Base-by-base conservation (phyloP, 2,888 invertebrate genomes). In the Hirtodrosophila histrioides region DNA sequence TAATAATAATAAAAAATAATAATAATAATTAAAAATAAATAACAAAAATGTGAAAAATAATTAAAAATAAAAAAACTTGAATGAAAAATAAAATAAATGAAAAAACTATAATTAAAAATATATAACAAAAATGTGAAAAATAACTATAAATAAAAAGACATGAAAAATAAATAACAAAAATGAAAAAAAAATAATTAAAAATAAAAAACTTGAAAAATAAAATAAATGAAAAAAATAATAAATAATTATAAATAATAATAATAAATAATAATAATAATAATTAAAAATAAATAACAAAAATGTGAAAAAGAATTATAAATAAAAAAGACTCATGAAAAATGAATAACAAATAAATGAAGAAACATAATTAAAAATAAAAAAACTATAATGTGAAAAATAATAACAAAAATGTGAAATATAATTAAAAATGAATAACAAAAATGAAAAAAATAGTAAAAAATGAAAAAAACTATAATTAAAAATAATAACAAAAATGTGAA, bases 1-100 rank as follows among this genome's bases (percentile, higher is more conserved):
- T n/a, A n/a, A n/a, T n/a, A 2, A n/a, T 45, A 40, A 46, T 3
- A 53, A 40, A 49, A 9, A 31, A 6, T n/a, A n/a, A n/a, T n/a
- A 27, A 27, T 3, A 2, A 2, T n/a, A 5, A 29, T 27, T 2
- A 39, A 35, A 50, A 4, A 7, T 1, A n/a, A 46, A 40, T 43
- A 9, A 31, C n/a, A 33, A 17, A 10, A 17, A 17, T 17, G 2
- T 17, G 2, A 17, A 43, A 3, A 29, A 11, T 29, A 39, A 1
- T 17, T 17, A 55, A 9, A n/a, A 56, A 50, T 23, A 44, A 39
- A n/a, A 33, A 4, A 68, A 43, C 17, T 17, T 17, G n/a, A 3
- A 55, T 44, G n/a, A 41, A 40, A 23, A 17, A 17, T 17, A 17
- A 17, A 17, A 2, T 9, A 50, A 40, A 46, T 3, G 46, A 49